These are phyloP conservation scores for Thymelicus acteon DNA, from an alignment of 2,888 invertebrate species.

Conservation along the genomic window DNA sequence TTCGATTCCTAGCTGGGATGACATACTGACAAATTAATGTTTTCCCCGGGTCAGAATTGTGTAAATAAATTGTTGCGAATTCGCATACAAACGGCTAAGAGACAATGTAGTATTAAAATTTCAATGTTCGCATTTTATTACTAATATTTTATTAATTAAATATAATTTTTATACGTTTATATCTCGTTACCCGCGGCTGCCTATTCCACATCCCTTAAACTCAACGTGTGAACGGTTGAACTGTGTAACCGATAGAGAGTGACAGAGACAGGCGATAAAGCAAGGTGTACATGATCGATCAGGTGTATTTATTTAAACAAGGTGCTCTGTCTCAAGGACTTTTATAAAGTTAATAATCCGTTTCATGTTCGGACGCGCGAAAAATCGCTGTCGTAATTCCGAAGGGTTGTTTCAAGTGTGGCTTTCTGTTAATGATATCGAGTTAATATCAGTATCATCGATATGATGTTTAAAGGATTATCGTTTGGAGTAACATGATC, in stretches of 20 bases:
- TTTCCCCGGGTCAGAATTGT: too few relatives aligned
- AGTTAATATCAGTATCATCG: too few relatives aligned
- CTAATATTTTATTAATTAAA: slow-evolving; percentile 22
- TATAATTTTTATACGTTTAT: slow-evolving; percentile 41
- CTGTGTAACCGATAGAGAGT: slow-evolving; percentile 50
- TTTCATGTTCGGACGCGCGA: slow-evolving; percentile 34
- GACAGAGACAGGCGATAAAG: slow-evolving; percentile 64
- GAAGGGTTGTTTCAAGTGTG: slow-evolving; percentile 3
- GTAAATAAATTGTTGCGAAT: too few relatives aligned
- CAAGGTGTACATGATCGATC: slow-evolving; percentile 80
- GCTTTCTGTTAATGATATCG: not conserved
- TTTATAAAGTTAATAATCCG: slow-evolving; percentile 64
- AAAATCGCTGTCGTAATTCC: slow-evolving; percentile 26
- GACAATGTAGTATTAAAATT: too few relatives aligned
- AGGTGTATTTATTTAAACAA: slow-evolving; percentile 82
- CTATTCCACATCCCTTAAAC: slow-evolving; percentile 46
- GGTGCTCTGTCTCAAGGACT: slow-evolving; percentile 69
- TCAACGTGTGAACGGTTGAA: slow-evolving; percentile 25
- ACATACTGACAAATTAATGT: too few relatives aligned
- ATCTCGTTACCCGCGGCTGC: slow-evolving; percentile 48
- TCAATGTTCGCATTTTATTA: too few relatives aligned
- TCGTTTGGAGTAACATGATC: too few relatives aligned
- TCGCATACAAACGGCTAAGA: too few relatives aligned
- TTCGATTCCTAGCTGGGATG: too few relatives aligned
- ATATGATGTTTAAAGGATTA: too few relatives aligned